Conservation (phyloP, 1,140 invertebrate genomes). For the Papilio glaucus region DNA sequence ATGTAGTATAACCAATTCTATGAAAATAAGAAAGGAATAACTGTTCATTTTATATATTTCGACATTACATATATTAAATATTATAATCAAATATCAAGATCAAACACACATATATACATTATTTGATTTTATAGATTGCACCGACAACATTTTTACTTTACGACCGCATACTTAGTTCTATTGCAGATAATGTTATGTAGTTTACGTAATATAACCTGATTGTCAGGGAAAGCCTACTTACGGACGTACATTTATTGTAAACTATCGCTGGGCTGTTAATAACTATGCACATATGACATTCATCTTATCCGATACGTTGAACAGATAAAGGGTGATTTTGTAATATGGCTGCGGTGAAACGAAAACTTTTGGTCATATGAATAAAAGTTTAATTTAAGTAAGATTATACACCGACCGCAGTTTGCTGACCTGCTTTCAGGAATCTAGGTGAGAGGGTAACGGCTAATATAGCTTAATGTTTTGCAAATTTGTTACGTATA, state of each 20-base stretch:
- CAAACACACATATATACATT: background rate
- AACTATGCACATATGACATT: background rate
- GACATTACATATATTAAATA: too few relatives aligned
- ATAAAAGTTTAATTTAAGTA: background rate
- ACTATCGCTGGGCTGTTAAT: conserved; percentile 24
- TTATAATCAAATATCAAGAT: too few relatives aligned
- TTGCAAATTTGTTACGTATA: background rate
- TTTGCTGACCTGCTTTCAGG: background rate
- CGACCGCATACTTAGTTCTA: conserved; percentile 34
- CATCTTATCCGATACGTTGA: background rate
- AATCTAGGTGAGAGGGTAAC: conserved; percentile 1
- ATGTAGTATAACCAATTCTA: too few relatives aligned
- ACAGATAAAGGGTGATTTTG: background rate
- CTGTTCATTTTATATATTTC: too few relatives aligned
- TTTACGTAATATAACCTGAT: conserved; percentile 61
- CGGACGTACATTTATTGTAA: conserved; percentile 39
- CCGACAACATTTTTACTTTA: background rate
- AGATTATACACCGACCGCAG: background rate
- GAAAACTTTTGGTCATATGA: background rate
- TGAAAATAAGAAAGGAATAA: too few relatives aligned
- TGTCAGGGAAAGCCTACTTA: conserved; percentile 62
- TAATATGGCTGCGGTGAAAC: background rate
- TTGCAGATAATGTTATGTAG: conserved; percentile 39
- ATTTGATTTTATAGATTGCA: background rate
- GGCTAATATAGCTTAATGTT: background rate